Conservation (phyloP, 92 coral and sea anemone genomes). For the Nematostella vectensis region DNA sequence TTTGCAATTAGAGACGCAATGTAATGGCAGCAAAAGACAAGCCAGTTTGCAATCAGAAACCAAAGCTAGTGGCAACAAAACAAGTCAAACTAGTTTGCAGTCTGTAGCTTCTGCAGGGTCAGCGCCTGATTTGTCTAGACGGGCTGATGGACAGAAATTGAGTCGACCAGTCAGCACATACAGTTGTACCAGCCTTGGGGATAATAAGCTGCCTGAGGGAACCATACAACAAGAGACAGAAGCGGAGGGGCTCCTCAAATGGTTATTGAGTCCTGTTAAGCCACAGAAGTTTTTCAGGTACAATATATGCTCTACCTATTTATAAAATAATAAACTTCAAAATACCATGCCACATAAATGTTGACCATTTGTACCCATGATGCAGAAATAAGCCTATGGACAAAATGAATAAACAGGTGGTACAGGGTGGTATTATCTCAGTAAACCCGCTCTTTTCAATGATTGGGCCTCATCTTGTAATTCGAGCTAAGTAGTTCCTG, state of each 20-base stretch:
- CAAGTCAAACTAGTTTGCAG: background rate
- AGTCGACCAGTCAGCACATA: constrained; percentile 37
- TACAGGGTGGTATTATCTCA: too few species aligned
- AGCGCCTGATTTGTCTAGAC: too few species aligned
- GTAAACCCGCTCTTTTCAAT: too few species aligned
- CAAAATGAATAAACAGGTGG: too few species aligned
- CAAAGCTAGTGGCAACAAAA: background rate
- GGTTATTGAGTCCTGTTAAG: constrained; percentile 92
- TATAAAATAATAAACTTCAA: too few species aligned
- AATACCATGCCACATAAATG: too few species aligned
- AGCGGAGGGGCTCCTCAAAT: constrained; percentile 65
- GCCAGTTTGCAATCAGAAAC: background rate
- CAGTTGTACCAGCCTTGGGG: constrained; percentile 30
- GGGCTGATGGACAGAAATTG: background rate
- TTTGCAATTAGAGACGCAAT: too few species aligned
- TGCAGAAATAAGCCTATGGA: background rate
- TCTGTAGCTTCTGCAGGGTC: background rate
- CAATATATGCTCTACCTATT: background rate
- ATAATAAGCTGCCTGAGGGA: constrained; percentile 17
- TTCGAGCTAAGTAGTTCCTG: too few species aligned
- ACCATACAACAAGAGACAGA: constrained; percentile 50
- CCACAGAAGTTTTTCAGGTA: constrained; percentile 95
- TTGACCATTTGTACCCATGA: too few species aligned
- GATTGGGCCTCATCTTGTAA: too few species aligned
- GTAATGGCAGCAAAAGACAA: background rate